phyloP scores from a whole-genome alignment of 2,888 invertebrate species.

The Synergus gifuensis region DNA sequence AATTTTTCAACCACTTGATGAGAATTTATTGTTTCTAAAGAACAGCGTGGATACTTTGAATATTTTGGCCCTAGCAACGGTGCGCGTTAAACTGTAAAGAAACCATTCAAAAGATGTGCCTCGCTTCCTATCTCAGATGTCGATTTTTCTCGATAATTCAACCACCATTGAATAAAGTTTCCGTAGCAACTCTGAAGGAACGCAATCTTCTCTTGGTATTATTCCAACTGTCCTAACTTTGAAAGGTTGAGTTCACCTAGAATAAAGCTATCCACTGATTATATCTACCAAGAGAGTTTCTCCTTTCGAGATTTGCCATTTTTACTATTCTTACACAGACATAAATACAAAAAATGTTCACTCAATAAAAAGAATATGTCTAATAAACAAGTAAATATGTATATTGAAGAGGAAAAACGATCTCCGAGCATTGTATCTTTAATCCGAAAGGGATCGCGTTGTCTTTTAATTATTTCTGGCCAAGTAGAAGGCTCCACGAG shows the following conservation, averaged over 20 bases:
- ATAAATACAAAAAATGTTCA: neutral
- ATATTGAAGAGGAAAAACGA: neutral
- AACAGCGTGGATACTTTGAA: neutral
- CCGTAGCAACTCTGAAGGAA: neutral
- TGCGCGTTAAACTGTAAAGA: neutral
- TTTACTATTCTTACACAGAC: neutral
- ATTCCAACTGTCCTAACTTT: slow-evolving; percentile 10
- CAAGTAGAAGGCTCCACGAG: slow-evolving; percentile 8
- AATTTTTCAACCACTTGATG: neutral
- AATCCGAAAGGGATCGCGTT: neutral
- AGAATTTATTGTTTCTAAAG: neutral
- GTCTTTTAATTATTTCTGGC: slow-evolving; percentile 35
- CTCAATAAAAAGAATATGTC: neutral
- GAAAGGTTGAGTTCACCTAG: neutral
- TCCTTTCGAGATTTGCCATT: neutral
- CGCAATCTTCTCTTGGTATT: slow-evolving; percentile 13
- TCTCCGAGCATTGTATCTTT: neutral
- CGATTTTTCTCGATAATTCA: slow-evolving; percentile 24
- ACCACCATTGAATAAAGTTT: slow-evolving; percentile 13
- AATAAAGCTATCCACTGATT: neutral
- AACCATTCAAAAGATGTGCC: neutral
- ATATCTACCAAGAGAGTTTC: neutral
- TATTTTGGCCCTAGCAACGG: neutral
- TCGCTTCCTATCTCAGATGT: neutral
- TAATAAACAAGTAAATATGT: neutral